Percentiles rank a stretch among this genome's conserved stretches.
Evolutionary conservation across 2,113 vertebrate species (phyloP).

Genomic region (Saguinus midas): DNA sequence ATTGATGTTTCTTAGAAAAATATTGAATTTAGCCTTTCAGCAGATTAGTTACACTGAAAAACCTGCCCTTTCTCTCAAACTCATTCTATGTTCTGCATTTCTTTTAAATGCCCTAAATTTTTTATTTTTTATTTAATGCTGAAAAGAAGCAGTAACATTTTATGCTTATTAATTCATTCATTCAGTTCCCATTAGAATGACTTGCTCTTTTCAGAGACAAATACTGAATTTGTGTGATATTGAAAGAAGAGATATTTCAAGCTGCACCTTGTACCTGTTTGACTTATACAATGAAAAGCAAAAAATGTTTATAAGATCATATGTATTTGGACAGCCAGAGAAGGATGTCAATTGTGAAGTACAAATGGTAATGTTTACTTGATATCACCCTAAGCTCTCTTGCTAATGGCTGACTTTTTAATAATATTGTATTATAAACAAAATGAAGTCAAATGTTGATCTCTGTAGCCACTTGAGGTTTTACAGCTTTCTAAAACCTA

Average conservation of each 20-base stretch:
- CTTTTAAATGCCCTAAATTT: not conserved
- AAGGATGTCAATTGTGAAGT: not conserved
- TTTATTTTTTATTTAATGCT: not conserved
- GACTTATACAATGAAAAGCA: not conserved
- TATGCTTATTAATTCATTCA: not conserved
- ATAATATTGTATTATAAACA: conserved; percentile 47
- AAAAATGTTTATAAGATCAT: not conserved
- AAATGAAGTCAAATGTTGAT: conserved; percentile 53
- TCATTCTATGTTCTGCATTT: not conserved
- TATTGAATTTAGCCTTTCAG: not conserved
- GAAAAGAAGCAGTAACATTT: not conserved
- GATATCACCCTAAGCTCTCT: not conserved
- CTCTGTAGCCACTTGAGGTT: conserved; percentile 38
- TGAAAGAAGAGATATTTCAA: not conserved
- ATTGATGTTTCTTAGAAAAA: not conserved
- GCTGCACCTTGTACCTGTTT: not conserved
- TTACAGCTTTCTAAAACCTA: conserved; percentile 58
- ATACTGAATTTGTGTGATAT: not conserved
- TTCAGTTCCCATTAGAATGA: not conserved
- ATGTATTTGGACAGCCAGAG: not conserved
- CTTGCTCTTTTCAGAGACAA: not conserved
- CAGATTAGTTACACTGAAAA: not conserved
- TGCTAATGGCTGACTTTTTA: conserved; percentile 34
- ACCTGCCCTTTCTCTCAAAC: not conserved
- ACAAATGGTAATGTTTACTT: conserved; percentile 27